Conservation (phyloP, 2,113 vertebrate genomes). For the Rhea americana region DNA sequence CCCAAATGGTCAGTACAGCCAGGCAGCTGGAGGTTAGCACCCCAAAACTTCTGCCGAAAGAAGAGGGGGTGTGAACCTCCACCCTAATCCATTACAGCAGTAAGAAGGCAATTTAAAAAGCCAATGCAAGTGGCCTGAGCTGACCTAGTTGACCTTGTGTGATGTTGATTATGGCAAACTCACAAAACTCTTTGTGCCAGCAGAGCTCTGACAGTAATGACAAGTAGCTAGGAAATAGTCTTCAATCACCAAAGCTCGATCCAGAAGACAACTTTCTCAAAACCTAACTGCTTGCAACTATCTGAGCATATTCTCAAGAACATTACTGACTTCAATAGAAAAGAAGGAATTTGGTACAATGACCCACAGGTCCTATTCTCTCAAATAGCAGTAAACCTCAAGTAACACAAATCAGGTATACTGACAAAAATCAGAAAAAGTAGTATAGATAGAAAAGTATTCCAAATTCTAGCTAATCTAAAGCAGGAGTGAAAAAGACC, state of each 20-base stretch:
- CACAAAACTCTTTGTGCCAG: neutral
- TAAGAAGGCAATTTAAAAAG: neutral
- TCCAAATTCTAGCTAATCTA: neutral
- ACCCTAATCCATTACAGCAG: fast-evolving
- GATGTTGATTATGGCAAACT: neutral
- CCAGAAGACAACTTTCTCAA: neutral
- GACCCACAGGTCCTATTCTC: neutral
- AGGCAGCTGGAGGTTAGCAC: neutral
- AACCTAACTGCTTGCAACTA: neutral
- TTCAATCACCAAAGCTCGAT: neutral
- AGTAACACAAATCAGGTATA: neutral
- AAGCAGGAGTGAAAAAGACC: neutral
- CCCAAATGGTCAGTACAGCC: neutral
- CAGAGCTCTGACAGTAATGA: neutral
- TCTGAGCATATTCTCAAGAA: neutral
- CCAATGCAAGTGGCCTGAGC: neutral
- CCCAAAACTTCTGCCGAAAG: neutral
- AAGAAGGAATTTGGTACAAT: neutral
- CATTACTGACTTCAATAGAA: neutral
- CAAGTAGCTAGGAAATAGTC: neutral
- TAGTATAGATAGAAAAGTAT: neutral
- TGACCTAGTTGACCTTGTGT: neutral
- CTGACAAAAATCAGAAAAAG: neutral
- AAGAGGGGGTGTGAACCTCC: neutral
- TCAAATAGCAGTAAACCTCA: neutral